Percentiles rank a stretch among this genome's conserved stretches.
These are phyloP conservation scores for Sesia apiformis DNA, from an alignment of 2,888 invertebrate species.

Conservation along the genomic window DNA sequence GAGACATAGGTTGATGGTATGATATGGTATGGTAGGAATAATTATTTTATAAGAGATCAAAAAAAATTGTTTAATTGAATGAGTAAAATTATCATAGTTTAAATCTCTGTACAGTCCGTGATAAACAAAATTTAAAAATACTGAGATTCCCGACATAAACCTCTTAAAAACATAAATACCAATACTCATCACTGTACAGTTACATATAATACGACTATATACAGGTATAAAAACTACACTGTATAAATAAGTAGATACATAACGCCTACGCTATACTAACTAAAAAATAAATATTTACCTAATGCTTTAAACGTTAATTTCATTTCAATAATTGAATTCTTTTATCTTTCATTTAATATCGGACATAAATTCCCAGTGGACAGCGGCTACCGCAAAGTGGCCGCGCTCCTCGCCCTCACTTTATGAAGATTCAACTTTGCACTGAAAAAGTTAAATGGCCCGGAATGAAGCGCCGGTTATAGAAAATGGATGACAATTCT, in stretches of 20 bases:
- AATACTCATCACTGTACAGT: not conserved
- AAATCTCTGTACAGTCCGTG: too few relatives aligned
- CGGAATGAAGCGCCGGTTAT: slow-evolving; percentile 56
- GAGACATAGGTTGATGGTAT: too few relatives aligned
- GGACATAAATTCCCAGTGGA: slow-evolving; percentile 12
- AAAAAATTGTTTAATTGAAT: too few relatives aligned
- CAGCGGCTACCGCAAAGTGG: slow-evolving; percentile 30
- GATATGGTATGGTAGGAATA: too few relatives aligned
- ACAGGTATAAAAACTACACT: not conserved
- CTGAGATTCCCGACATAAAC: too few relatives aligned
- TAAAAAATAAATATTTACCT: not conserved
- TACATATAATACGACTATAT: not conserved
- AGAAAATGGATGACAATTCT: slow-evolving; percentile 58
- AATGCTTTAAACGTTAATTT: not conserved
- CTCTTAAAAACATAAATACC: too few relatives aligned
- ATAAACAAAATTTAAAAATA: too few relatives aligned
- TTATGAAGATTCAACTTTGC: slow-evolving; percentile 46
- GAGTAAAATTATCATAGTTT: too few relatives aligned
- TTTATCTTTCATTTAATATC: not conserved
- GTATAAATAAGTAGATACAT: not conserved
- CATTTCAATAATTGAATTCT: not conserved
- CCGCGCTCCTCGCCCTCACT: slow-evolving; percentile 17
- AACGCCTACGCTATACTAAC: not conserved
- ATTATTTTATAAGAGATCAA: too few relatives aligned
- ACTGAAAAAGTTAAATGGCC: slow-evolving; percentile 59